Evolutionary conservation across 2,113 vertebrate genomes (phyloP).

Genomic region (Progne subis): DNA sequence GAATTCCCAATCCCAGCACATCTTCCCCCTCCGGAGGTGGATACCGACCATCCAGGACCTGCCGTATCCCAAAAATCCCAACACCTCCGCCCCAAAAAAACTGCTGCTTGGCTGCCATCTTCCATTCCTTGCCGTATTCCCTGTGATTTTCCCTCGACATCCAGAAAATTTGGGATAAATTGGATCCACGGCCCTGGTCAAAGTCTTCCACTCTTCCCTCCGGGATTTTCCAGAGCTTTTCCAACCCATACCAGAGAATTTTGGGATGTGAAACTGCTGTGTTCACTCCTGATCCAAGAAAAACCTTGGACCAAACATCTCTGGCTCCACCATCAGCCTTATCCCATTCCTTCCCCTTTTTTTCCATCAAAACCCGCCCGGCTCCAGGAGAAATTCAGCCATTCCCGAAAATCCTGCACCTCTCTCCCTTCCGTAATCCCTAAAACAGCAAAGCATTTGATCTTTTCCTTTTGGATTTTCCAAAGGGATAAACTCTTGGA

Average conservation of each 20-base stretch:
- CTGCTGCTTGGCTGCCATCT: accelerated
- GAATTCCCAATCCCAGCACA: background rate
- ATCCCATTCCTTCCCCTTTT: background rate
- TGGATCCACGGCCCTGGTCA: accelerated
- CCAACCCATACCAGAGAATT: background rate
- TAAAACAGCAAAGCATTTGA: slow-evolving; percentile 1
- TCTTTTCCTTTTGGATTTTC: background rate
- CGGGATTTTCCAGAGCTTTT: background rate
- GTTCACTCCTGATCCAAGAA: background rate
- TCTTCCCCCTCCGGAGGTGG: background rate
- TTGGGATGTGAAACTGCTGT: accelerated
- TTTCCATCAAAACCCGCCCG: background rate
- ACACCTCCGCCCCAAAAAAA: background rate
- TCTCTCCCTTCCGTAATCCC: slow-evolving; percentile 2
- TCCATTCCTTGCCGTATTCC: background rate
- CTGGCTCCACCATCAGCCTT: accelerated
- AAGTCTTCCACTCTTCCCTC: background rate
- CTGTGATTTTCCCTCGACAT: background rate
- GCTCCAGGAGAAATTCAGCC: background rate
- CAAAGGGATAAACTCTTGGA: slow-evolving; percentile 43
- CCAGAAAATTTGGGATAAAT: background rate
- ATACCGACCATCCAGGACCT: accelerated
- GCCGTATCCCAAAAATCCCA: background rate
- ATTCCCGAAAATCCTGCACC: background rate
- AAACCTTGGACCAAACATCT: background rate